Conservation (phyloP, 1,140 invertebrate species). For the Calephelis virginiensis region DNA sequence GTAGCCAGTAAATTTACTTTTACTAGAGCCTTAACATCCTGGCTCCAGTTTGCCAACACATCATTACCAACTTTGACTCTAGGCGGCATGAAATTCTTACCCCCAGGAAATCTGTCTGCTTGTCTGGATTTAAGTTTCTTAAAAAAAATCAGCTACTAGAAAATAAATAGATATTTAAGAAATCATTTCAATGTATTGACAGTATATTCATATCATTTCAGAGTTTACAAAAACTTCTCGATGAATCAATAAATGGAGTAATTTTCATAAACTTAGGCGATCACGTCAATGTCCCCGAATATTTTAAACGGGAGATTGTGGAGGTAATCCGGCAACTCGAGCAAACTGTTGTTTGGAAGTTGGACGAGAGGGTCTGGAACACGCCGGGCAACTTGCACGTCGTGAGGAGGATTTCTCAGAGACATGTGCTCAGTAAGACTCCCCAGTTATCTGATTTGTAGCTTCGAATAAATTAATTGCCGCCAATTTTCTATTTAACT, state of each 20-base stretch:
- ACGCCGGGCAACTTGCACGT: conserved; percentile 43
- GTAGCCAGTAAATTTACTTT: no score
- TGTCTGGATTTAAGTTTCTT: no score
- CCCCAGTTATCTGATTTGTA: no score
- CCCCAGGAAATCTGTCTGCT: no score
- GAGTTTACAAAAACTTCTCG: conserved; percentile 75
- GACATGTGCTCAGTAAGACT: conserved; percentile 42
- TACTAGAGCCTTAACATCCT: no score
- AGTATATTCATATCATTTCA: conserved; percentile 24
- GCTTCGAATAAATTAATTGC: no score
- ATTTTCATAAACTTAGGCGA: conserved; percentile 81
- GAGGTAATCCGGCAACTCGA: conserved; percentile 37
- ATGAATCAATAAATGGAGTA: conserved; percentile 76
- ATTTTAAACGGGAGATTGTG: conserved; percentile 53
- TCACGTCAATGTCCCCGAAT: conserved; percentile 62
- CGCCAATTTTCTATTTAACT: no score
- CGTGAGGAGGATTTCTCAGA: conserved; percentile 37
- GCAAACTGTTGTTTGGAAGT: conserved; percentile 45
- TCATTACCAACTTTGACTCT: no score
- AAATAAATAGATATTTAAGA: no score
- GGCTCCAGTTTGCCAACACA: no score
- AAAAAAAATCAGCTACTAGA: no score
- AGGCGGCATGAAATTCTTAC: no score
- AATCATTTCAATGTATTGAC: not conserved
- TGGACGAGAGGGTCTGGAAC: conserved; percentile 32